Conservation (phyloP, 2,888 invertebrate species). For the Rhagium mordax region DNA sequence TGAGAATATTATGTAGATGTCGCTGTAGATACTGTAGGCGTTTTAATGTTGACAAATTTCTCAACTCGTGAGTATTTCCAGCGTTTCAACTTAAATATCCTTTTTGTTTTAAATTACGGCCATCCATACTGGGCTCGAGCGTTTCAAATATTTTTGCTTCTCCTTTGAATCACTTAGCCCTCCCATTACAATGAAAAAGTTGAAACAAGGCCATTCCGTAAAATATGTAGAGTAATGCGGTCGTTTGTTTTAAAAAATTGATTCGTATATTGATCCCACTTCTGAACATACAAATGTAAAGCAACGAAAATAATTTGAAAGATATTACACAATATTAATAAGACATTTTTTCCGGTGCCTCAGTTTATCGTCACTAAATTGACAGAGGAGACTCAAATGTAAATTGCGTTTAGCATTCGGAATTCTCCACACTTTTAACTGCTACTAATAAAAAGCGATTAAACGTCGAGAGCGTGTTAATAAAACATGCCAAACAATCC, state of each 20-base stretch:
- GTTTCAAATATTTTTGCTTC: conserved; percentile 18
- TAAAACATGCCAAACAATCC: not conserved
- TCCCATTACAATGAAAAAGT: conserved; percentile 3
- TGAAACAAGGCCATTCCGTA: not conserved
- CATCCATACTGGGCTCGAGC: conserved; percentile 4
- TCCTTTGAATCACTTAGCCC: not conserved
- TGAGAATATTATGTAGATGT: conserved; percentile 47
- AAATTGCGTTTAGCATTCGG: not conserved
- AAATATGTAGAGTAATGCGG: not conserved
- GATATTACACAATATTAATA: too few species aligned
- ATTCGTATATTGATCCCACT: not conserved
- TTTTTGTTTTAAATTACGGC: conserved; percentile 18
- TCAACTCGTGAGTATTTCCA: not conserved
- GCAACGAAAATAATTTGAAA: too few species aligned
- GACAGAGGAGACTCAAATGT: not conserved
- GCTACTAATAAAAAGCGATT: not conserved
- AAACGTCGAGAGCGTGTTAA: not conserved
- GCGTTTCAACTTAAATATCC: conserved; percentile 8
- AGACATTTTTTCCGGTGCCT: too few species aligned
- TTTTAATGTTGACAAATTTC: conserved; percentile 35
- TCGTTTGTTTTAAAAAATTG: not conserved
- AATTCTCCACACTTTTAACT: not conserved
- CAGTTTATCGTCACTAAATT: not conserved
- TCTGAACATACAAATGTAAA: too few species aligned
- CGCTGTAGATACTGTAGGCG: conserved; percentile 19